Percentiles rank a stretch among this genome's conserved stretches.
phyloP scores from a whole-genome alignment of 2,888 invertebrate species.

The Lepeophtheirus nordmannii region DNA sequence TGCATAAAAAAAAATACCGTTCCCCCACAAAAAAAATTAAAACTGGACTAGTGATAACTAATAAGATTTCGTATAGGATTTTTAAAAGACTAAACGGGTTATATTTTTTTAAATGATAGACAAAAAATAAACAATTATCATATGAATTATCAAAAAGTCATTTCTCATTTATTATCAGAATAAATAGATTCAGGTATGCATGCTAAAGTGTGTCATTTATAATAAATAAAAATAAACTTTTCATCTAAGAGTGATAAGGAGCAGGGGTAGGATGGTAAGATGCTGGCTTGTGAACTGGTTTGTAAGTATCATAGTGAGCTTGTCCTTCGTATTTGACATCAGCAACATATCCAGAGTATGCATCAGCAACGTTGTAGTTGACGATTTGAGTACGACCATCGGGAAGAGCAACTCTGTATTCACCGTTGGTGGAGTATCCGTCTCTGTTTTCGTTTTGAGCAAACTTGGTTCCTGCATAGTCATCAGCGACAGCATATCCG shows the following conservation, averaged over 20 bases:
- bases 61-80: no score
- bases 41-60: no score
- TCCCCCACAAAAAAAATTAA: no score
- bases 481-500: constrained; percentile 18
- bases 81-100: no score
- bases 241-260: background rate
- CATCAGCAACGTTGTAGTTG: constrained; percentile 8
- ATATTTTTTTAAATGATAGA: no score
- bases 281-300: constrained; percentile 6
- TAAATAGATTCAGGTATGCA: no score
- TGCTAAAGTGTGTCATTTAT: no score
- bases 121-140: no score
- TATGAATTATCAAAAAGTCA: no score
- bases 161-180: no score
- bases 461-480: constrained; percentile 8
- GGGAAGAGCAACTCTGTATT: constrained; percentile 18
- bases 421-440: constrained; percentile 15
- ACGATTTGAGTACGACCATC: constrained; percentile 17
- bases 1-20: no score
- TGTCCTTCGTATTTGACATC: constrained; percentile 20
- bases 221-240: no score
- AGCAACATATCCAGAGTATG: constrained; percentile 18
- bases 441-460: constrained; percentile 13
- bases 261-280: constrained; percentile 11
- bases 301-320: constrained; percentile 5